Evolutionary conservation across 2,113 vertebrate species (phyloP), one percentile per base, ranked within the genome.

Genomic region (Synodontis membranacea): DNA sequence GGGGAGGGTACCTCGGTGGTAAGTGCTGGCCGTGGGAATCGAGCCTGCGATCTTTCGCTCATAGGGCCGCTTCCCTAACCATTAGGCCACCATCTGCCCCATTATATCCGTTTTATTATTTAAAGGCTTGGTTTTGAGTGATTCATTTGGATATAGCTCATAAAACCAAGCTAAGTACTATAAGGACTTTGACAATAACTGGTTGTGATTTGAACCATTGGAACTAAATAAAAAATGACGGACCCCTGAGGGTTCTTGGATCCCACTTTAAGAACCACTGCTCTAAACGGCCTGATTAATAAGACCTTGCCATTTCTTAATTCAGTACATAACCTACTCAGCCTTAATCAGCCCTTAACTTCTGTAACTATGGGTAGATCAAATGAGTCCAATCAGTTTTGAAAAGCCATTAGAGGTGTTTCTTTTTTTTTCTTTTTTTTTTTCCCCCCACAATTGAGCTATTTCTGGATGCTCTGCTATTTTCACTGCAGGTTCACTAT

Each of bases 381-480:
- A 37, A 52, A 83, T 83, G 46, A 42, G 21, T 42, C 37, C 52
- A 80, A 58, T 42, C 78, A 56, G 34, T 83, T 52, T 70, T 62
- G n/a, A 31, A 31, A 52, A 50, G 46, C 74, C 46, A 50, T 76
- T 76, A 76, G 14, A 19, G 74, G n/a, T 76, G 14, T 76, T 56
- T n/a, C n/a, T n/a, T n/a, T n/a, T n/a, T n/a, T n/a, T n/a, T n/a
- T n/a, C n/a, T n/a, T n/a, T n/a, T n/a, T n/a, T n/a, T n/a, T n/a
- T n/a, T n/a, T n/a, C n/a, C n/a, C n/a, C n/a, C 31, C 21, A 56
- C 50, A 80, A 80, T 80, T 39, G 52, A 56, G 78, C 50, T 56
- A 39, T 58, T 80, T 58, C 76, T 80, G 52, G 50, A 80, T 39
- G 50, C 52, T 42, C 25, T 80, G 78, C 78, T n/a, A 80, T 80